Conservation (phyloP, 1,140 invertebrate genomes). For the Choristoneura fumiferana region DNA sequence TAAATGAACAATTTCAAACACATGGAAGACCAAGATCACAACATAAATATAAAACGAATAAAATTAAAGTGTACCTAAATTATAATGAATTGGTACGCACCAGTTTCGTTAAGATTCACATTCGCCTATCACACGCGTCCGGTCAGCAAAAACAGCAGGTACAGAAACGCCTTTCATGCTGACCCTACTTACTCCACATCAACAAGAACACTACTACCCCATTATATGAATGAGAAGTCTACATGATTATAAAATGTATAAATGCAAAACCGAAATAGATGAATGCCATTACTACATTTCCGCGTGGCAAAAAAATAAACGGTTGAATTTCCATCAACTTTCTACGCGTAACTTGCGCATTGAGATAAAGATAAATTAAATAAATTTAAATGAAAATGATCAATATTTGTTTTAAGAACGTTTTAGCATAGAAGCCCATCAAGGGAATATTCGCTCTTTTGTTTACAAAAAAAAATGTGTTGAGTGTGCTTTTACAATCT, state of each 20-base stretch:
- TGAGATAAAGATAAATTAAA: no score
- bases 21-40: slow-evolving; percentile 76
- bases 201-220: neutral
- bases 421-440: no score
- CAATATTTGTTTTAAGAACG: no score
- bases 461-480: no score
- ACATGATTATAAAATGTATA: slow-evolving; percentile 4
- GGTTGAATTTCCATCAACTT: no score
- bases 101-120: slow-evolving; percentile 31
- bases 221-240: neutral
- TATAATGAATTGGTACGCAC: slow-evolving; percentile 38
- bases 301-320: neutral
- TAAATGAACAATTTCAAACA: slow-evolving; percentile 58
- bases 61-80: slow-evolving; percentile 49
- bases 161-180: neutral
- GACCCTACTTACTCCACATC: no score
- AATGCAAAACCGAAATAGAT: slow-evolving; percentile 15
- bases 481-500: no score
- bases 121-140: neutral
- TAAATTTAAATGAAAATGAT: no score
- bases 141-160: neutral
- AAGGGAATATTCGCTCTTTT: no score
- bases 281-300: slow-evolving; percentile 1
- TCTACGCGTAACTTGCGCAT: no score
- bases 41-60: slow-evolving; percentile 71